Evolutionary conservation across 2,113 vertebrate genomes (phyloP).

Genomic region (Melanerpes aurifrons): DNA sequence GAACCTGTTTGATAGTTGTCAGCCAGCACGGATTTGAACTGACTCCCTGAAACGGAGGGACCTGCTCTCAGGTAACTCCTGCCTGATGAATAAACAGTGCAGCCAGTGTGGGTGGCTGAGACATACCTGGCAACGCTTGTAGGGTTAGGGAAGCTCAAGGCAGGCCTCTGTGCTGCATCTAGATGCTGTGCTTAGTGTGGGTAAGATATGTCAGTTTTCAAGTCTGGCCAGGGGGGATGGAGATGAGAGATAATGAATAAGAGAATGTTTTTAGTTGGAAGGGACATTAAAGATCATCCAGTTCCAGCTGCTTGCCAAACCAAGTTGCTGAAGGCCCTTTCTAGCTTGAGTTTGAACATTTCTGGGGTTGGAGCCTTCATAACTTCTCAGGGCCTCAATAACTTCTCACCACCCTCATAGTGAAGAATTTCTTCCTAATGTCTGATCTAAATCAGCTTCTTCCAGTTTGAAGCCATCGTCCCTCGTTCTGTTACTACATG

Average conservation of each 20-base stretch:
- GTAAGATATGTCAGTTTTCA: background rate
- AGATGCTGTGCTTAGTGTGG: background rate
- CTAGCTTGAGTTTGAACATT: no score
- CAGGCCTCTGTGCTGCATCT: background rate
- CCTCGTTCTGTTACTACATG: no score
- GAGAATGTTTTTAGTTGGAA: no score
- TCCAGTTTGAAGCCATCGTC: no score
- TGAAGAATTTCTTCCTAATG: no score
- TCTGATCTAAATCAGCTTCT: no score
- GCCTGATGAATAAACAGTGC: background rate
- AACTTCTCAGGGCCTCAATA: no score
- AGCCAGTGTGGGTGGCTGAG: background rate
- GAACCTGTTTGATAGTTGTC: background rate
- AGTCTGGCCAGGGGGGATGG: background rate
- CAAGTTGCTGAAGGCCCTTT: no score
- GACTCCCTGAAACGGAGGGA: background rate
- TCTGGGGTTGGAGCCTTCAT: no score
- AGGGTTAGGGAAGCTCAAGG: background rate
- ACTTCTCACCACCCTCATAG: no score
- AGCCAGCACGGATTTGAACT: background rate
- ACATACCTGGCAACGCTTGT: background rate
- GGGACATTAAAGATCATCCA: no score
- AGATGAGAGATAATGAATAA: background rate
- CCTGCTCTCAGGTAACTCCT: background rate
- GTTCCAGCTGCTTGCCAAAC: no score